These are phyloP conservation scores for Melipona quadrifasciata DNA, from an alignment of 1,140 invertebrate genomes.

Conservation along the genomic window DNA sequence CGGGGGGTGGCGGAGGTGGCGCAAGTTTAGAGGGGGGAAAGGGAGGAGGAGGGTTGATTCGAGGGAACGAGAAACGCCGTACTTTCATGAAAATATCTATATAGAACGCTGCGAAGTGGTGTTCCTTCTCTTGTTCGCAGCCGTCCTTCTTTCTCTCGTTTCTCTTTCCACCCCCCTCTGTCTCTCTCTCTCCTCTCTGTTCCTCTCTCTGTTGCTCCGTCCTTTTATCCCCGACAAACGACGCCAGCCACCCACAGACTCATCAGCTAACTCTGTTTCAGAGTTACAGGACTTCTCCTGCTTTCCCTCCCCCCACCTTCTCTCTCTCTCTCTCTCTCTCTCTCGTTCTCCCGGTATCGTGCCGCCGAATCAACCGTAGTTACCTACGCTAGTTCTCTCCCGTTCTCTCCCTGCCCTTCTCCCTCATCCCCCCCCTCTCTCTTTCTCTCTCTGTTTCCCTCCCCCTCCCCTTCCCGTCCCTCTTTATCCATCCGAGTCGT, in stretches of 20 bases:
- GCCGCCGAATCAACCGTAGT: conserved; percentile 78
- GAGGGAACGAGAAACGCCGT: conserved; percentile 45
- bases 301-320: conserved; percentile 21
- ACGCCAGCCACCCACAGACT: conserved; percentile 78
- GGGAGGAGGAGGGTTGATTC: conserved; percentile 42
- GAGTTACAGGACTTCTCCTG: conserved; percentile 73
- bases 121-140: conserved; percentile 42
- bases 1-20: neutral
- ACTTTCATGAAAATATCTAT: conserved; percentile 66
- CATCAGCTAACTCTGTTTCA: conserved; percentile 81
- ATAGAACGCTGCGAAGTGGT: conserved; percentile 60
- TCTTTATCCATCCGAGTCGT: conserved; percentile 14
- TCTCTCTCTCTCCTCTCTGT: neutral
- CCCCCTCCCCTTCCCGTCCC: conserved; percentile 16
- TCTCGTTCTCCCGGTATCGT: conserved; percentile 59
- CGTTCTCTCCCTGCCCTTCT: conserved; percentile 17
- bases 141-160: conserved; percentile 17
- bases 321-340: conserved; percentile 44
- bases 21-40: conserved; percentile 27
- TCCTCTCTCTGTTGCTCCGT: conserved; percentile 23
- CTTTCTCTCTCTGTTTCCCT: too few species aligned
- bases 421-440: neutral
- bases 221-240: conserved; percentile 70
- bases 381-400: conserved; percentile 71
- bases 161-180: conserved; percentile 34